Conservation (phyloP, 1,140 invertebrate genomes). For the Macrosteles quadrilineatus region DNA sequence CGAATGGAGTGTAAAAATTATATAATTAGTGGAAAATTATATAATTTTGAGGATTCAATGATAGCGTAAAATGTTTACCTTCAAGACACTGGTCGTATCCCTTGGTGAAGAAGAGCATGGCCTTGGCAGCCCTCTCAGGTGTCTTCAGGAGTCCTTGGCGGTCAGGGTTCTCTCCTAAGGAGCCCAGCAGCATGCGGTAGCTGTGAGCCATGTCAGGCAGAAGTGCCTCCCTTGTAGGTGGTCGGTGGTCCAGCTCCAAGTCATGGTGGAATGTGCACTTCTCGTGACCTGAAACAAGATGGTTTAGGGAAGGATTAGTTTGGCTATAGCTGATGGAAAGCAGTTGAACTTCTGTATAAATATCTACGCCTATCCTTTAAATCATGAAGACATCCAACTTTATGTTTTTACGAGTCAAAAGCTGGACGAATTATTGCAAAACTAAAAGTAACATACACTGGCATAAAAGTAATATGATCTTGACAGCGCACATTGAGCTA, state of each 20-base stretch:
- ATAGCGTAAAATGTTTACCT: conserved; percentile 77
- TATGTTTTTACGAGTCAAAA: no score
- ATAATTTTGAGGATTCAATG: neutral
- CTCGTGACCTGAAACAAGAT: conserved; percentile 74
- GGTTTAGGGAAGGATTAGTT: no score
- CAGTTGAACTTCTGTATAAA: no score
- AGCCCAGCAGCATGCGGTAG: conserved; percentile 75
- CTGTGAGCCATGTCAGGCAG: conserved; percentile 85
- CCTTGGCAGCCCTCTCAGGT: conserved; percentile 96
- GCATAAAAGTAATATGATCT: no score
- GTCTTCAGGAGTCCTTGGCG: conserved; percentile 95
- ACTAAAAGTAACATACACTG: no score
- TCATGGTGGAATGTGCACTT: conserved; percentile 91
- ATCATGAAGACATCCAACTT: no score
- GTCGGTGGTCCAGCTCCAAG: conserved; percentile 83
- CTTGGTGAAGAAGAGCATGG: conserved; percentile 99
- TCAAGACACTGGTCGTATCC: conserved; percentile 97
- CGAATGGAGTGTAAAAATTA: no score
- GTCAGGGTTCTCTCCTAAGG: conserved; percentile 90
- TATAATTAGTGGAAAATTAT: no score
- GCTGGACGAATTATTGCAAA: no score
- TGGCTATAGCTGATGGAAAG: no score
- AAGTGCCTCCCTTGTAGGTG: conserved; percentile 82
- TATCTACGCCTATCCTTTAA: no score
- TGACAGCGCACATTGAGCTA: no score